Evolutionary conservation across 2,888 invertebrate species (phyloP), one percentile per base, ranked within the genome.

Genomic region (Venustoraphidia nigricollis): DNA sequence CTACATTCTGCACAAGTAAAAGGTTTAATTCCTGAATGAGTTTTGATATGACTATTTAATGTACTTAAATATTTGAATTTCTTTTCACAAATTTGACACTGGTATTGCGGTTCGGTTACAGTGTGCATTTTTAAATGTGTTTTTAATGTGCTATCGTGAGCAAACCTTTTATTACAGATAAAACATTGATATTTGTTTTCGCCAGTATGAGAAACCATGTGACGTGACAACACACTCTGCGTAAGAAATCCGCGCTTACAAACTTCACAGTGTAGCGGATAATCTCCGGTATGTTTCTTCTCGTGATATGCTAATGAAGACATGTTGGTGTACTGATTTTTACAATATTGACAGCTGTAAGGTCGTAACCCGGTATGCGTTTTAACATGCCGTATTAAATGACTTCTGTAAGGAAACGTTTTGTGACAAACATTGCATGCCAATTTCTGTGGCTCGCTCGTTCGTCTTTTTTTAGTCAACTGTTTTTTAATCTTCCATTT

Each of bases 361-460:
- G 47, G 47, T 34, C 38, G 42, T 10, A 47, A 10, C 0, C 47
- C 47, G 10, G 47, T 47, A 14, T 47, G 47, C 8, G 47, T 47
- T 10, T 43, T 36, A 6, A 47, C 47, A 13, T 47, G 47, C 8
- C 47, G 47, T 9, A 47, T 47, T 17, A 47, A 47, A 17, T 47
- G 47, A 42, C 47, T 47, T 2, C 47, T 36, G 27, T 47, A 47
- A 9, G 47, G 47, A 34, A 47, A 47, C n/a, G 47, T 43, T 42
- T 47, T 47, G 34, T 47, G 13, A 38, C 47, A 47, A 9, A 47
- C 47, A 13, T 47, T 40, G 17, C 47, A 47, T 8, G 47, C 36
- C 13, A 47, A 17, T 10, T 27, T 27, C 27, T 27, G 27, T 3
- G 27, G 27, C 27, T 5, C 27, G 27, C 27, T 27, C 5, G 5